A percentile compares a stretch with the other conserved stretches of the same genome.
Conservation (phyloP, 1,140 invertebrate species). For the Eufriesea mexicana region DNA sequence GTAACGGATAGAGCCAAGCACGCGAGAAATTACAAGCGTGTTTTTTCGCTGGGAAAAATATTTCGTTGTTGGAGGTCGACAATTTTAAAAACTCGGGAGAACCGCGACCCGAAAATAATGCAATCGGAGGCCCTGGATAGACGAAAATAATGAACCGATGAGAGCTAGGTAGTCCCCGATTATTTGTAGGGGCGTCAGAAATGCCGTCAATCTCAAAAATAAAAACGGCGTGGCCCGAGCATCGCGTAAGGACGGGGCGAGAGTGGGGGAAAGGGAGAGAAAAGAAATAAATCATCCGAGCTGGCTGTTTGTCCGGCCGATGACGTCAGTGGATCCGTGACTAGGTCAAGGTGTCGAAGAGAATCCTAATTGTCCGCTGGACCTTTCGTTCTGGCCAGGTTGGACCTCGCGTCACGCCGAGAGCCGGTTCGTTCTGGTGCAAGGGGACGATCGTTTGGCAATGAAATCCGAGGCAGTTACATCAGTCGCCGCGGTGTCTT, state of each 20-base stretch:
- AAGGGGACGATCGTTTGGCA: slow-evolving; percentile 27
- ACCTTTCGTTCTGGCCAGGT: slow-evolving; percentile 34
- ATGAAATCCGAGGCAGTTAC: slow-evolving; percentile 43
- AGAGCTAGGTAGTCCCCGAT: neutral
- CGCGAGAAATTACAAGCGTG: too few relatives aligned
- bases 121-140: neutral
- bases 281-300: slow-evolving; percentile 57
- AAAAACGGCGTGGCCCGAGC: slow-evolving; percentile 20
- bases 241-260: neutral
- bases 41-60: too few relatives aligned
- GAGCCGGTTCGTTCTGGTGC: slow-evolving; percentile 14
- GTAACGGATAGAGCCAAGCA: too few relatives aligned
- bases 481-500: slow-evolving; percentile 23
- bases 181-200: neutral
- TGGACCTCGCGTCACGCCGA: slow-evolving; percentile 1
- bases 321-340: slow-evolving; percentile 60
- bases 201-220: slow-evolving; percentile 55
- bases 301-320: slow-evolving; percentile 24
- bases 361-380: slow-evolving; percentile 53
- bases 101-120: too few relatives aligned
- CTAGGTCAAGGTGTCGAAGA: slow-evolving; percentile 65
- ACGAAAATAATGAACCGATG: slow-evolving; percentile 47
- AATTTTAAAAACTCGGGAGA: too few relatives aligned
- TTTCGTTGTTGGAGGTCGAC: too few relatives aligned
- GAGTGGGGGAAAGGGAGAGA: neutral